These are phyloP conservation scores for Rhagonycha lutea DNA, from an alignment of 2,888 invertebrate species.

Conservation along the genomic window DNA sequence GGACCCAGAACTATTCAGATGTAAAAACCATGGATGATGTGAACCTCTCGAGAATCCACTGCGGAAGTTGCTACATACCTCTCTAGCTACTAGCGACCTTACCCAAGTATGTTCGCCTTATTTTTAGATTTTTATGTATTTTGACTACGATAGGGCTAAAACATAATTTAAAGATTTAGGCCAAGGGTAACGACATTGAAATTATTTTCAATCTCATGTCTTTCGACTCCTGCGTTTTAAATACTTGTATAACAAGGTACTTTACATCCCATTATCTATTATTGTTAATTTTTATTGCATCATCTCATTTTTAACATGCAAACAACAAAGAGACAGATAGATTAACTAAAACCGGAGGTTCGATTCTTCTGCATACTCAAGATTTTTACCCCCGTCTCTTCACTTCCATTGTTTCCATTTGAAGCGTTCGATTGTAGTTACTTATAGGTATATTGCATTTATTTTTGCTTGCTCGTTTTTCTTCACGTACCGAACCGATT, in stretches of 20 bases:
- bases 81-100: background rate
- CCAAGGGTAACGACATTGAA: constrained; percentile 8
- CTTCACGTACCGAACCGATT: background rate
- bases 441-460: background rate
- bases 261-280: background rate
- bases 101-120: constrained; percentile 4
- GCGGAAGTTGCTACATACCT: constrained; percentile 27
- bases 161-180: constrained; percentile 4
- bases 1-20: background rate
- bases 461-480: background rate
- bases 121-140: constrained; percentile 16
- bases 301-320: background rate
- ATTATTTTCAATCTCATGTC: background rate
- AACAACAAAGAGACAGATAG: background rate
- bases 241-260: background rate
- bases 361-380: background rate
- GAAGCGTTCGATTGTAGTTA: background rate
- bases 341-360: background rate
- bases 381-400: background rate
- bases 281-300: background rate
- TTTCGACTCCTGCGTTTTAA: background rate
- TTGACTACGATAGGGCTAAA: constrained; percentile 2
- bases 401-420: background rate
- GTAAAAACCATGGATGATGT: background rate
- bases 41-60: background rate